Percentiles rank a stretch among this genome's conserved stretches.
These are phyloP conservation scores for Platysteira castanea DNA, from an alignment of 2,113 vertebrate genomes.

Conservation along the genomic window DNA sequence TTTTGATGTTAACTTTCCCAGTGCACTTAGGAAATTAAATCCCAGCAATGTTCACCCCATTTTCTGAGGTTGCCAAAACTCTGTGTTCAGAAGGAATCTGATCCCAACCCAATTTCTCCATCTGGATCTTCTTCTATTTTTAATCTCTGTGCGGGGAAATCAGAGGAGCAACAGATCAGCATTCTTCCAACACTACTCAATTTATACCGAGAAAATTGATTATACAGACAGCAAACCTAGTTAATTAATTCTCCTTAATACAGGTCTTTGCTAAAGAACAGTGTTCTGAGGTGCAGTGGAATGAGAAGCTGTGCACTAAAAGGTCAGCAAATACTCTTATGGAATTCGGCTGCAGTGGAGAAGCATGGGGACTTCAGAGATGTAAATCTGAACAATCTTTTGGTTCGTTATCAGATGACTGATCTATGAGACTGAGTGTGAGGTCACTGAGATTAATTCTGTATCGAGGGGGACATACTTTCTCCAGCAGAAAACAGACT, in stretches of 20 bases:
- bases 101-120: not conserved
- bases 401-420: not conserved
- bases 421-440: not conserved
- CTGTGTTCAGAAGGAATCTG: not conserved
- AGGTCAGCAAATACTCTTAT: not conserved
- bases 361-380: not conserved
- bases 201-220: constrained; percentile 34
- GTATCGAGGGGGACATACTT: not conserved
- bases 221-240: not conserved
- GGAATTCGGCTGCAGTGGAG: not conserved
- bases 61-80: not conserved
- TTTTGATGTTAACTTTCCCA: not conserved
- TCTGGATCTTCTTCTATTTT: constrained; percentile 21
- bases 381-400: not conserved
- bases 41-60: not conserved
- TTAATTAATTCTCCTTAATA: constrained; percentile 42
- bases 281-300: not conserved
- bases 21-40: not conserved
- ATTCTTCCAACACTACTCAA: not conserved
- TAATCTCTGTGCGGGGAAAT: not conserved
- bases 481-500: not conserved
- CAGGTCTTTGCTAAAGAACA: not conserved
- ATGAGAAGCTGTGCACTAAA: not conserved
- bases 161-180: not conserved
- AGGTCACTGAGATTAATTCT: not conserved